Evolutionary conservation across 1,140 invertebrate genomes (phyloP).

Genomic region (Drosophila mauritiana): DNA sequence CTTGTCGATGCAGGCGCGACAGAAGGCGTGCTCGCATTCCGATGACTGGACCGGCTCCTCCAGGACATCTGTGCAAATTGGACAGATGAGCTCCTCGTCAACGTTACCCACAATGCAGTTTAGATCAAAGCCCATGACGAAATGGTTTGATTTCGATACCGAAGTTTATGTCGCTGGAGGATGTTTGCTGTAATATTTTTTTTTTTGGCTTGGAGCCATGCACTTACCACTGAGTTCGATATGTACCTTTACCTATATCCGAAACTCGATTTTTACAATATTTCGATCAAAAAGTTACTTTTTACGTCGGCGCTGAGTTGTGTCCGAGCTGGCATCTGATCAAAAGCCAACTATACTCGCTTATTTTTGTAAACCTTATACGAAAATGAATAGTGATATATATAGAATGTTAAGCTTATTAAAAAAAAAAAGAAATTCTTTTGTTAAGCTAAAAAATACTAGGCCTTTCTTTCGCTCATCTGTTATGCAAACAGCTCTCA

Average conservation of each 20-base stretch:
- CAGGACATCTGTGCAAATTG: slow-evolving; percentile 64
- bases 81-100: slow-evolving; percentile 65
- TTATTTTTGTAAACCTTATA: too few relatives aligned
- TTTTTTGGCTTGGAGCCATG: neutral
- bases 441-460: slow-evolving; percentile 2
- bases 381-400: too few relatives aligned
- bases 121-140: slow-evolving; percentile 61
- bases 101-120: slow-evolving; percentile 52
- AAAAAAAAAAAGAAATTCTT: neutral
- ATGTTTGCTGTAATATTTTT: neutral
- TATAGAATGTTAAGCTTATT: too few relatives aligned
- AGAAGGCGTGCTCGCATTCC: slow-evolving; percentile 62
- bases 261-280: slow-evolving; percentile 52
- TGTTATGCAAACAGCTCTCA: slow-evolving; percentile 40
- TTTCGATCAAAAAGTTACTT: slow-evolving; percentile 53
- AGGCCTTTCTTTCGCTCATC: slow-evolving; percentile 15
- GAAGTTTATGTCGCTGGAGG: slow-evolving; percentile 9
- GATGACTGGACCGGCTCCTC: slow-evolving; percentile 62
- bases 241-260: slow-evolving; percentile 10
- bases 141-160: slow-evolving; percentile 6
- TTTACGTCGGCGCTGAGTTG: slow-evolving; percentile 8
- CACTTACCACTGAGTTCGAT: slow-evolving; percentile 11
- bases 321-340: slow-evolving; percentile 24
- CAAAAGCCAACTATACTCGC: neutral
- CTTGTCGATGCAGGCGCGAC: slow-evolving; percentile 57